Conservation (phyloP, 2,113 vertebrate genomes). For the Antigone vipio region DNA sequence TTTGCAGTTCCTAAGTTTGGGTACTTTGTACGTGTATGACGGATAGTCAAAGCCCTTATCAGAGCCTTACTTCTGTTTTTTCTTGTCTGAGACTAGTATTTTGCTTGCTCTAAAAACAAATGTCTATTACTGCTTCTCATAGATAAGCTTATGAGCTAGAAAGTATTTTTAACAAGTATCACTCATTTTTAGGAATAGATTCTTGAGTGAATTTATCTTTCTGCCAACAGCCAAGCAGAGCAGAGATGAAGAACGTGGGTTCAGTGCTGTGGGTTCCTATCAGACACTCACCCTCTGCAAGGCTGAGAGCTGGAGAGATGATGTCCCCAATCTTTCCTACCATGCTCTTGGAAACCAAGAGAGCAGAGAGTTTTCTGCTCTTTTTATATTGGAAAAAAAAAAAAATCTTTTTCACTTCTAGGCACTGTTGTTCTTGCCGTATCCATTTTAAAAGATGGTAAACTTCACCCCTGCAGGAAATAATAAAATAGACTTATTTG, state of each 20-base stretch:
- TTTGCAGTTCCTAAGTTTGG: not conserved
- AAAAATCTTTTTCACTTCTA: not conserved
- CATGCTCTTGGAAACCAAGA: not conserved
- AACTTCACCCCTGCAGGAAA: not conserved
- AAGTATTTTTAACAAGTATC: not conserved
- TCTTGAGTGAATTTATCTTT: not conserved
- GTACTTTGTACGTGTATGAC: not conserved
- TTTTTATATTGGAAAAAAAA: not conserved
- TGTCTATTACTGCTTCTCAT: not conserved
- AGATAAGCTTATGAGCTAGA: not conserved
- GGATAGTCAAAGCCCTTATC: not conserved
- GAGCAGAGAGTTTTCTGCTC: not conserved
- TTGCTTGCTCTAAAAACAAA: not conserved
- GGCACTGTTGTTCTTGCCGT: not conserved
- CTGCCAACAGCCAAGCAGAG: not conserved
- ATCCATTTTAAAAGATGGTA: not conserved
- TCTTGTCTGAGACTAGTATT: not conserved
- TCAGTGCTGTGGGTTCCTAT: not conserved
- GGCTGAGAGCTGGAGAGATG: not conserved
- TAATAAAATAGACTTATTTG: not conserved
- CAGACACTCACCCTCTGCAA: not conserved
- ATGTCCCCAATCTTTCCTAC: not conserved
- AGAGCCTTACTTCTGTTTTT: not conserved
- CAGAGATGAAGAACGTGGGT: not conserved
- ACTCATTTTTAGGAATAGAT: not conserved